These are phyloP conservation scores for Resseliella maxima DNA, from an alignment of 2,888 invertebrate species.

Conservation along the genomic window DNA sequence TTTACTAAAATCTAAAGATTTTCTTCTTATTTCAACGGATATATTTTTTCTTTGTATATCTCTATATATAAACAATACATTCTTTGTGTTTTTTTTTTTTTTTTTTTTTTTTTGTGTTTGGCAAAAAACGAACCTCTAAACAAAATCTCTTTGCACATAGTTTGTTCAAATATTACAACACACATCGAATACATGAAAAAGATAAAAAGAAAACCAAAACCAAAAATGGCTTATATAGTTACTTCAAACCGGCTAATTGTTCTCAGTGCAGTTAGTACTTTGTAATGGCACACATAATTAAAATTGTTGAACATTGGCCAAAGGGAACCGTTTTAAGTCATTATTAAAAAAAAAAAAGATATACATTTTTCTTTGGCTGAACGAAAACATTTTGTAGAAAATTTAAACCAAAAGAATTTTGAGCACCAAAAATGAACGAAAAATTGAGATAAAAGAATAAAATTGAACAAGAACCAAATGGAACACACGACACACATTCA, in stretches of 20 bases:
- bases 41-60: background rate
- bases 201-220: background rate
- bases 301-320: conserved; percentile 35
- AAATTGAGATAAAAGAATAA: background rate
- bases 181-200: background rate
- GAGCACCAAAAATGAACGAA: background rate
- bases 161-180: conserved; percentile 13
- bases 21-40: no score
- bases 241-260: conserved; percentile 20
- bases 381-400: no score
- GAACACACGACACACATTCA: conserved; percentile 31
- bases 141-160: conserved; percentile 28
- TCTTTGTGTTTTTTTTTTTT: background rate
- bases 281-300: background rate
- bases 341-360: no score
- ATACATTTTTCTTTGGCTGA: background rate
- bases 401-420: background rate
- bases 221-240: conserved; percentile 7
- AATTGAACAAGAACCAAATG: background rate
- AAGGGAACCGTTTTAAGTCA: background rate
- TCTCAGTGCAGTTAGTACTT: conserved; percentile 24
- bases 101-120: background rate
- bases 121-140: conserved; percentile 42
- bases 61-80: background rate
- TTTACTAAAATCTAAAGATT: background rate